These are phyloP conservation scores for Eolophus roseicapilla DNA, from an alignment of 2,113 vertebrate genomes.

Conservation along the genomic window DNA sequence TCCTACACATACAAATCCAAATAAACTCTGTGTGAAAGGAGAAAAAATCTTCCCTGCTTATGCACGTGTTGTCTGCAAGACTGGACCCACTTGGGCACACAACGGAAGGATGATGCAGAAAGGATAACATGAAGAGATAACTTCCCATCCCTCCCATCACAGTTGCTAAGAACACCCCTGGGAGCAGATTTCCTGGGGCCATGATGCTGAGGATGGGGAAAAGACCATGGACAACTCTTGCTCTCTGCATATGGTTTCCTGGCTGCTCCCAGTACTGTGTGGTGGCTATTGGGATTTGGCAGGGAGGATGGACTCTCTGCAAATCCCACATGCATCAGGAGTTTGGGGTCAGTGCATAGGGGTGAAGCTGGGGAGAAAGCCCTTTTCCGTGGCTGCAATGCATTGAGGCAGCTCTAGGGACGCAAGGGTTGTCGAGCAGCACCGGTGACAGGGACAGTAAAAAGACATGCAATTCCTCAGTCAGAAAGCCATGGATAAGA, in stretches of 20 bases:
- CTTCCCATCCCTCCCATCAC: not conserved
- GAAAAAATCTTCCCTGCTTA: not conserved
- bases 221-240: rapidly evolving
- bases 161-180: not conserved
- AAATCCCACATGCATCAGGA: not conserved
- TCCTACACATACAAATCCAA: not conserved
- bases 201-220: rapidly evolving
- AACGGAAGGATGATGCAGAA: not conserved
- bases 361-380: not conserved
- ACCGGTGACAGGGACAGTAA: not conserved
- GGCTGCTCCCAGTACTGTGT: rapidly evolving
- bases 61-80: rapidly evolving
- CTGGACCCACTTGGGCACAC: not conserved
- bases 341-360: rapidly evolving
- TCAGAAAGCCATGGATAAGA: not conserved
- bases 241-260: rapidly evolving
- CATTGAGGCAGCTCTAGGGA: not conserved
- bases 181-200: not conserved
- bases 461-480: not conserved
- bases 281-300: not conserved
- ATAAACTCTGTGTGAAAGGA: not conserved
- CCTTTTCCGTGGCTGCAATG: rapidly evolving
- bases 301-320: not conserved
- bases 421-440: not conserved
- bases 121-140: not conserved